Percentiles rank a stretch among this genome's conserved stretches.
phyloP scores from a whole-genome alignment of 2,888 invertebrate species.

The Theristus sp. region DNA sequence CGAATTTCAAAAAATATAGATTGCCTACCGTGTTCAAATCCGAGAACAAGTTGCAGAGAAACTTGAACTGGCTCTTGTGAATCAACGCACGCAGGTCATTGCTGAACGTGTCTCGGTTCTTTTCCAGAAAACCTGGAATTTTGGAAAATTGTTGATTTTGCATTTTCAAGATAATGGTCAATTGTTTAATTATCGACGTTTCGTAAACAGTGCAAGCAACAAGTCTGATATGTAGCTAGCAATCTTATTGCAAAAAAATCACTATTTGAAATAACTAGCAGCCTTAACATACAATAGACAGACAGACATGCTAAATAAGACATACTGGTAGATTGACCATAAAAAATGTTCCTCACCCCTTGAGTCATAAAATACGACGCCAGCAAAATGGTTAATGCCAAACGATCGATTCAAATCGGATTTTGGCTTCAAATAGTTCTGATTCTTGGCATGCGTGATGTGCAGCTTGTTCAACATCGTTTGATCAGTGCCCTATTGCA shows the following conservation, averaged over 20 bases:
- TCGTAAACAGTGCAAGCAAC: too few species aligned
- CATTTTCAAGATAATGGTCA: too few species aligned
- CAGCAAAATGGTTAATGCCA: conserved; percentile 92
- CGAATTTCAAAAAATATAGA: too few species aligned
- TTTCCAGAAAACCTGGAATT: conserved; percentile 67
- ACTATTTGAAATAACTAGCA: too few species aligned
- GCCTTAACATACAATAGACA: too few species aligned
- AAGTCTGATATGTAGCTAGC: too few species aligned
- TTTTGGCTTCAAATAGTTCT: conserved; percentile 88
- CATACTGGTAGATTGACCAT: too few species aligned
- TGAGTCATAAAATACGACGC: conserved; percentile 90
- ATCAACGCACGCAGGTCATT: conserved; percentile 78
- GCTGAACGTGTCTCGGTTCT: conserved; percentile 93
- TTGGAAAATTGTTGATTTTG: not conserved
- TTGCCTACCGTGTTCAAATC: not conserved
- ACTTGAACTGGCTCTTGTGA: conserved; percentile 75
- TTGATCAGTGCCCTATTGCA: conserved; percentile 59
- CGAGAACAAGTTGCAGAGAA: conserved; percentile 69
- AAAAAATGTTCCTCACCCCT: too few species aligned
- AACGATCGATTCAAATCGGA: conserved; percentile 91
- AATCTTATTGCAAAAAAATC: too few species aligned
- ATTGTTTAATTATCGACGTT: too few species aligned
- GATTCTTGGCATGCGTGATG: conserved; percentile 62
- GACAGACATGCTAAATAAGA: too few species aligned
- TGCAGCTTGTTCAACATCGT: conserved; percentile 92